A percentile compares a stretch with the other conserved stretches of the same genome.
Conservation (phyloP, 2,797 vertebrate species). For the Varecia variegata region DNA sequence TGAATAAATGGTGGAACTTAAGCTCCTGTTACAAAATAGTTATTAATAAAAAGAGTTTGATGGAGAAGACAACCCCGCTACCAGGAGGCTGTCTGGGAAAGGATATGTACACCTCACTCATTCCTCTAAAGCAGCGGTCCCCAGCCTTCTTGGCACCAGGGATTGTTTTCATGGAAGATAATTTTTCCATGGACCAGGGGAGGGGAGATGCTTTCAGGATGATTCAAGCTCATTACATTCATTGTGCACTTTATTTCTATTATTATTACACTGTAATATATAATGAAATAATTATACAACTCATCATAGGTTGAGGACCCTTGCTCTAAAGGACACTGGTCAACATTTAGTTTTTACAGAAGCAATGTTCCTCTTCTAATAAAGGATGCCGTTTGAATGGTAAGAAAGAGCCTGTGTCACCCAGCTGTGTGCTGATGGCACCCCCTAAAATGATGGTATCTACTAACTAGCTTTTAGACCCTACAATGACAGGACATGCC, state of each 20-base stretch:
- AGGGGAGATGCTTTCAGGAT: too few relatives aligned
- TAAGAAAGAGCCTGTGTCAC: background rate
- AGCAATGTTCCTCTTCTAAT: background rate
- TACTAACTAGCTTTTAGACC: too few relatives aligned
- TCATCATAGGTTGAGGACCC: too few relatives aligned
- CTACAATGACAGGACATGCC: too few relatives aligned
- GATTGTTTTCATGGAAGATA: too few relatives aligned
- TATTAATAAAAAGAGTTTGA: background rate
- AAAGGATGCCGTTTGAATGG: background rate
- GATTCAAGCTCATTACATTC: too few relatives aligned
- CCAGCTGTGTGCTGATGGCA: background rate
- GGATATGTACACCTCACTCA: accelerated
- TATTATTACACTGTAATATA: too few relatives aligned
- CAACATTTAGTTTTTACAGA: background rate
- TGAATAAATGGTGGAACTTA: background rate
- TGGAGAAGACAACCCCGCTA: accelerated
- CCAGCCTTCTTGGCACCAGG: too few relatives aligned
- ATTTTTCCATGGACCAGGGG: too few relatives aligned
- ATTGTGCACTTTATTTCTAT: too few relatives aligned
- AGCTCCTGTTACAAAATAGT: too few relatives aligned
- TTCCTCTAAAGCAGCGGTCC: background rate
- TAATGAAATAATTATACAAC: too few relatives aligned
- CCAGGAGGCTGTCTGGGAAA: background rate
- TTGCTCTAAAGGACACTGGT: background rate
- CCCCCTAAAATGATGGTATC: background rate